Conservation (phyloP, 2,888 invertebrate species). For the Hemistola chrysoprasaria region DNA sequence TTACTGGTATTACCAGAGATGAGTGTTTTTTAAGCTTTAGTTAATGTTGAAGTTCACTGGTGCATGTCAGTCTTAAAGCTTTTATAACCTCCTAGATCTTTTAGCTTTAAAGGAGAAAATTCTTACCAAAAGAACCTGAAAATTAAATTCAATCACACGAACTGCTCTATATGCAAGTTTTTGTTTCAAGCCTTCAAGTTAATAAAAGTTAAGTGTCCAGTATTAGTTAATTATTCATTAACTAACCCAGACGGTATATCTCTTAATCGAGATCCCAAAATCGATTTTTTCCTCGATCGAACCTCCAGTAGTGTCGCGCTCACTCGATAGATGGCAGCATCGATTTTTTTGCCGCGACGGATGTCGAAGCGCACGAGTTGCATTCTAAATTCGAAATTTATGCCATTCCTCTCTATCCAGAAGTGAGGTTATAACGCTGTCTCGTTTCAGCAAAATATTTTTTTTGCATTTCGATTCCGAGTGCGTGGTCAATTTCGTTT, state of each 20-base stretch:
- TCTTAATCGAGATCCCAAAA: conserved; percentile 29
- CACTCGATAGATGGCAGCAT: conserved; percentile 65
- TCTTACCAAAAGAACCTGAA: no score
- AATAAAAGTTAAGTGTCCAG: conserved; percentile 4
- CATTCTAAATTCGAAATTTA: conserved; percentile 76
- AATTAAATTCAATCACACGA: no score
- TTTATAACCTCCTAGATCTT: no score
- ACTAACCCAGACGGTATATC: conserved; percentile 22
- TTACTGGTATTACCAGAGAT: no score
- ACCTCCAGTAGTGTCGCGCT: conserved; percentile 49
- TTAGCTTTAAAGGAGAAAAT: no score
- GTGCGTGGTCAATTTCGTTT: conserved; percentile 77
- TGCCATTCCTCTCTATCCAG: conserved; percentile 57
- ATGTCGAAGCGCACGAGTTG: conserved; percentile 78
- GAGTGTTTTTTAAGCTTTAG: no score
- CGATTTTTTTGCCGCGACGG: conserved; percentile 72
- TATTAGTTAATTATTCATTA: conserved; percentile 29
- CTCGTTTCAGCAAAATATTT: conserved; percentile 65
- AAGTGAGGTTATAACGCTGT: conserved; percentile 44
- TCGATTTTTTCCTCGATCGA: conserved; percentile 28
- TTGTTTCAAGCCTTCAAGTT: neutral
- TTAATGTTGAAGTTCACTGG: no score
- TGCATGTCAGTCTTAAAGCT: no score
- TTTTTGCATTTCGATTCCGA: conserved; percentile 80
- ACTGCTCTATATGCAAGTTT: conserved; percentile 5